Evolutionary conservation across 2,797 vertebrate genomes (phyloP), one percentile per base, ranked within the genome.

Genomic region (Crenuchus spilurus): DNA sequence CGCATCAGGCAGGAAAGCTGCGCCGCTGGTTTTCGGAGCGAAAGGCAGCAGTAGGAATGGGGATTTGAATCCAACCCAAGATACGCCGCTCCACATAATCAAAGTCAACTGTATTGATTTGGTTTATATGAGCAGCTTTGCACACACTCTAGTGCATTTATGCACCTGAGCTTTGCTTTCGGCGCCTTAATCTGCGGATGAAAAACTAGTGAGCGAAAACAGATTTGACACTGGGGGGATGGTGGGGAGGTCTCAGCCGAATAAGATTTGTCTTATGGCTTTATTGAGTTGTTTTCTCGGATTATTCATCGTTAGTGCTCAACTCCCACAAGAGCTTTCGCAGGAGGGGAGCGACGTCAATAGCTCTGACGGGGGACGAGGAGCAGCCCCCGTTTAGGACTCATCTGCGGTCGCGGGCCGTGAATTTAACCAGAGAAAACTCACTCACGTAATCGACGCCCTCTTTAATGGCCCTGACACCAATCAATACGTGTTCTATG

Each of bases 41-140:
- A 46, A 48, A 41, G 26, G 33, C 11, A 10, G 41, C 4, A 10
- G n/a, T 64, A 14, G 63, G 57, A 72, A 70, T 28, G 41, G 58
- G 75, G 78, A 80, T 82, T 78, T 73, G 72, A 82, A 80, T 82
- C 72, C 44, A 46, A 69, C 68, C 67, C 69, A 33, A 78, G 72
- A 58, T 72, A 52, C 41, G 58, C 48, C 20, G 69, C 68, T 76
- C 68, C 73, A 80, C 76, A 80, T 78, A 82, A 80, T 82, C 78
- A 82, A 82, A 79, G 69, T 75, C 75, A 68, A 64, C 26, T 30
- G 61, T 70, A 82, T 82, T 64, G 81, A 82, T 80, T 51, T 16
- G 30, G 22, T 57, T 62, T 65, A 68, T 60, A 65, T 57, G 74
- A 70, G 78, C 68, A 64, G 69, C 62, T 80, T 75, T 80, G 48